These are phyloP conservation scores for Aspidapion aeneum DNA, from an alignment of 2,888 invertebrate genomes.

Conservation along the genomic window DNA sequence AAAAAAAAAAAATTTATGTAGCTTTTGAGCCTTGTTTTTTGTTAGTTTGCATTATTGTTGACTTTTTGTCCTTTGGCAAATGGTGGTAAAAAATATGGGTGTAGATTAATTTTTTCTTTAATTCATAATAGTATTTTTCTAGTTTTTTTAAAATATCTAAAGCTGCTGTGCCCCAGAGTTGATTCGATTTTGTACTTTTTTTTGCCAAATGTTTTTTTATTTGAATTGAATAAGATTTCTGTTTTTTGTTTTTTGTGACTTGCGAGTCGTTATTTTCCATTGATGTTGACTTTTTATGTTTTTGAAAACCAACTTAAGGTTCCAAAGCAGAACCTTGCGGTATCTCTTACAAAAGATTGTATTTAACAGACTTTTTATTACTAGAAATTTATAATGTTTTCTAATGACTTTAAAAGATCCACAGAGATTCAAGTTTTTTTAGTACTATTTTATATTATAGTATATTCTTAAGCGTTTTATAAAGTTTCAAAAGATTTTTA, in stretches of 20 bases:
- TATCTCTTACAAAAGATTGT: no score
- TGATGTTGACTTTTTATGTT: neutral
- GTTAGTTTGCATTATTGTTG: neutral
- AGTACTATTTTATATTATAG: no score
- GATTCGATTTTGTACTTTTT: no score
- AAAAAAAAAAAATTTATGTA: neutral
- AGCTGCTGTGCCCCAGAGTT: neutral
- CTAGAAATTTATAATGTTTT: no score
- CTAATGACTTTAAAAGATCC: no score
- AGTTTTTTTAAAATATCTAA: neutral
- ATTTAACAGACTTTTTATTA: no score
- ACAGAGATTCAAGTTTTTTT: no score
- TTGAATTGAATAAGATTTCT: neutral
- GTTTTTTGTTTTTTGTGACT: neutral
- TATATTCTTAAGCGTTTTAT: no score
- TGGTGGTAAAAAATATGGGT: slow-evolving; percentile 20
- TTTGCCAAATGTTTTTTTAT: no score
- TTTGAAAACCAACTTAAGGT: no score
- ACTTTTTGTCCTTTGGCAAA: neutral
- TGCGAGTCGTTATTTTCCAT: neutral
- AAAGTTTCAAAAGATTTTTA: no score
- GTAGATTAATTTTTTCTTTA: slow-evolving; percentile 9
- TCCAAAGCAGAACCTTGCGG: no score
- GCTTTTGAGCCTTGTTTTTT: neutral
- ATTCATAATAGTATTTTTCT: neutral